A percentile compares a stretch with the other conserved stretches of the same genome.
Conservation (phyloP, 2,797 vertebrate species). For the Potorous gilbertii region DNA sequence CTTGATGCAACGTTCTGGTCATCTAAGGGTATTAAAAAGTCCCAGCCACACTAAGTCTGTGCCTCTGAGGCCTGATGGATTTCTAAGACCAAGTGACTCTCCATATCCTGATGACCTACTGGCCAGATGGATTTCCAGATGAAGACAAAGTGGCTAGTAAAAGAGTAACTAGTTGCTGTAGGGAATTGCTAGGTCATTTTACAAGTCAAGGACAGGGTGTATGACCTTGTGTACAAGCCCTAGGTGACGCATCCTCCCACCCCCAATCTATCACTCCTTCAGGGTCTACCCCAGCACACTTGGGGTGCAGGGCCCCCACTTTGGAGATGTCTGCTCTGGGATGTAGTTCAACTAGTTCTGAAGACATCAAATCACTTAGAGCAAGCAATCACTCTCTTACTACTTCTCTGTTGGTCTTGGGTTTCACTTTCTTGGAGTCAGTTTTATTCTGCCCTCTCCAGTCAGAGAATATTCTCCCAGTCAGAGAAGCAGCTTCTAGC, state of each 20-base stretch:
- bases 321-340: not conserved
- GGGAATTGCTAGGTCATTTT: not conserved
- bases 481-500: not conserved
- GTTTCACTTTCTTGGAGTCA: not conserved
- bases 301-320: not conserved
- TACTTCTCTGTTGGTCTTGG: not conserved
- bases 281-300: not conserved
- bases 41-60: not conserved
- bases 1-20: not conserved
- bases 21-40: not conserved
- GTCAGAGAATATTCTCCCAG: not conserved
- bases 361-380: not conserved
- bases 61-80: not conserved
- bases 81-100: not conserved
- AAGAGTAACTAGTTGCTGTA: no score
- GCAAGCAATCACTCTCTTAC: not conserved
- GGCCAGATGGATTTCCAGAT: not conserved
- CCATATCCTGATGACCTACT: not conserved
- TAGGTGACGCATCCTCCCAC: not conserved
- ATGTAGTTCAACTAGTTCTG: not conserved
- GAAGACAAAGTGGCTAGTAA: not conserved
- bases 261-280: not conserved
- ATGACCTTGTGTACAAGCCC: not conserved
- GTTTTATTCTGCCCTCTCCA: not conserved
- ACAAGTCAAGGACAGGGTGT: not conserved